A percentile compares a stretch with the other conserved stretches of the same genome.
phyloP scores from a whole-genome alignment of 2,888 invertebrate species.

The Ceriagrion tenellum region DNA sequence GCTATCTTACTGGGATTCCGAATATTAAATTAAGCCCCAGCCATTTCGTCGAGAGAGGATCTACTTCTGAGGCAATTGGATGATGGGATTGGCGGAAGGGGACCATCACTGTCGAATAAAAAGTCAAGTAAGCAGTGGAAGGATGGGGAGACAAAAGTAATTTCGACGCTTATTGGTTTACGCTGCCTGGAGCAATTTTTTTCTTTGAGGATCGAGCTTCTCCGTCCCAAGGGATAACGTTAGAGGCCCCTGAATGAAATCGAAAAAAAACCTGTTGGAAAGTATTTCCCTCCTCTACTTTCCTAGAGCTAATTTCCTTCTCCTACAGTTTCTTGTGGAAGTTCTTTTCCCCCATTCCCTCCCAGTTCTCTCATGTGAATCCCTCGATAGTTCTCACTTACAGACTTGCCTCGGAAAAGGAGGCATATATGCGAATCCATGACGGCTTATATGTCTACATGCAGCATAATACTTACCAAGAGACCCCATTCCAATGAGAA shows the following conservation, averaged over 20 bases:
- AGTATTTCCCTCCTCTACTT: not conserved
- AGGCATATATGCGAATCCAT: too few relatives aligned
- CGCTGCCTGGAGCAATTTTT: not conserved
- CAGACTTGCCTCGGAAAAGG: too few relatives aligned
- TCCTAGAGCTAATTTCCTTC: not conserved
- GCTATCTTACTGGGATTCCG: not conserved
- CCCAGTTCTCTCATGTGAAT: not conserved
- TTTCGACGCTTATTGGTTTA: not conserved
- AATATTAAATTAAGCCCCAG: not conserved
- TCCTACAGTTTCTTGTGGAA: not conserved
- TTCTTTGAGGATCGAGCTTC: not conserved
- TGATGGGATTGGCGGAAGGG: too few relatives aligned
- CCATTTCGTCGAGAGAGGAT: not conserved
- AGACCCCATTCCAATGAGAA: too few relatives aligned
- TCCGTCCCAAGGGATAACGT: not conserved
- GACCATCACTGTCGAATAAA: not conserved
- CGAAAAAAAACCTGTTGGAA: not conserved
- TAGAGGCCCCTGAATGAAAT: not conserved
- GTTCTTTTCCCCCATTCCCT: not conserved
- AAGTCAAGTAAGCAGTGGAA: not conserved
- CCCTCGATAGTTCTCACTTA: too few relatives aligned
- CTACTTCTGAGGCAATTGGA: not conserved
- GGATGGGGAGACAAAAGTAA: constrained; percentile 14
- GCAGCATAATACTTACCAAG: too few relatives aligned
- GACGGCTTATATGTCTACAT: too few relatives aligned